A percentile compares a stretch with the other conserved stretches of the same genome.
Conservation (phyloP, 2,113 vertebrate species). For the Elephas maximus region DNA sequence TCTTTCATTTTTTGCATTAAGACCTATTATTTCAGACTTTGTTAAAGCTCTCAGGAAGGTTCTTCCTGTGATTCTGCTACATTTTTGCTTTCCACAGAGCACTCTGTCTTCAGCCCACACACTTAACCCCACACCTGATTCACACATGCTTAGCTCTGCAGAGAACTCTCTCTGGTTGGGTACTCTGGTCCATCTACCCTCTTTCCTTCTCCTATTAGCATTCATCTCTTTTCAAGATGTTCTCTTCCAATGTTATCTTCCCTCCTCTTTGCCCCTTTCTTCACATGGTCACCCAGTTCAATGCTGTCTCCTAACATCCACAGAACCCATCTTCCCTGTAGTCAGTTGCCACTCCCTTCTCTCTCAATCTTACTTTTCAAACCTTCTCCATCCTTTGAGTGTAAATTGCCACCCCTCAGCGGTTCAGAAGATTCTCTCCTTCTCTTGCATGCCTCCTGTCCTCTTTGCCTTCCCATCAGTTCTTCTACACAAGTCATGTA, state of each 20-base stretch:
- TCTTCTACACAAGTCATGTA: neutral
- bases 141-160: neutral
- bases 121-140: accelerated
- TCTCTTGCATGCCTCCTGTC: neutral
- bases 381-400: neutral
- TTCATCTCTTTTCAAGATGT: neutral
- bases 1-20: neutral
- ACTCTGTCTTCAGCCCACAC: neutral
- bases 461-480: neutral
- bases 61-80: no score
- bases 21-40: neutral
- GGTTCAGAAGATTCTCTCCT: neutral
- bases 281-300: accelerated
- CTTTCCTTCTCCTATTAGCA: no score
- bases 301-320: neutral
- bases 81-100: neutral
- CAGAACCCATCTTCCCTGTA: neutral
- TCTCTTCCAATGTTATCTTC: neutral
- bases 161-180: neutral
- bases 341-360: neutral
- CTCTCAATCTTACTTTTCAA: neutral
- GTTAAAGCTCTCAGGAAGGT: neutral
- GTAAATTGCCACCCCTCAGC: neutral
- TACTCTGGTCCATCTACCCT: neutral
- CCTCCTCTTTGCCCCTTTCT: accelerated